Evolutionary conservation across 2,113 vertebrate species (phyloP), one percentile per base, ranked within the genome.

Genomic region (Mesocricetus auratus): DNA sequence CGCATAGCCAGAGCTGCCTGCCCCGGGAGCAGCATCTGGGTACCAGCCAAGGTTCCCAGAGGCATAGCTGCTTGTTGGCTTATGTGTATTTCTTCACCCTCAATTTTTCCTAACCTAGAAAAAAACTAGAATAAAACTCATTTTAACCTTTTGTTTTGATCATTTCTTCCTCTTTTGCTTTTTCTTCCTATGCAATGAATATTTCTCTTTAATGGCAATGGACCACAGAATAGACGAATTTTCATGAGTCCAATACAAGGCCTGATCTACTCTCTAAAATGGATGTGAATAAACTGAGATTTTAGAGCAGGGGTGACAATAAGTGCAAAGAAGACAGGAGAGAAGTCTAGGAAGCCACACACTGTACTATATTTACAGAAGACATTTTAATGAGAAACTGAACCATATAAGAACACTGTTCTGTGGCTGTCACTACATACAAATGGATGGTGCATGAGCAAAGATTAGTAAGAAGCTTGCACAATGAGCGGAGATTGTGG

Each of bases 101-200:
- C 0, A 0, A 16, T 66, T 89, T 89, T 96, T 91, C 45, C 45
- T 74, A 75, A 53, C 26, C 60, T 86, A 68, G 90, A 94, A 92
- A 79, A 73, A 74, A 90, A 92, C 13, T 47, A 39, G 22, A 81
- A 89, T 56, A 64, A 94, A 94, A 56, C 22, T 58, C 66, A 88
- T 56, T 85, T 93, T 58, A 95, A 78, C 42, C 7, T 89, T 39
- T 12, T 60, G 0, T 86, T 95, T 92, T 56, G 33, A 89, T 36
- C 53, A 24, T 81, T 50, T 77, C 24, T 26, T 7, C 0, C 5
- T 24, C 1, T 8, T 75, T 39, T 31, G n/a, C 7, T 26, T 62
- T 68, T 21, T 53, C 77, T 15, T 78, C 24, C 39, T 75, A 62
- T 56, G 39, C 69, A 45, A 86, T 24, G 47, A 36, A 39, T 85